These are phyloP conservation scores for Synergus laeviventris DNA, from an alignment of 2,888 invertebrate genomes.

Conservation along the genomic window DNA sequence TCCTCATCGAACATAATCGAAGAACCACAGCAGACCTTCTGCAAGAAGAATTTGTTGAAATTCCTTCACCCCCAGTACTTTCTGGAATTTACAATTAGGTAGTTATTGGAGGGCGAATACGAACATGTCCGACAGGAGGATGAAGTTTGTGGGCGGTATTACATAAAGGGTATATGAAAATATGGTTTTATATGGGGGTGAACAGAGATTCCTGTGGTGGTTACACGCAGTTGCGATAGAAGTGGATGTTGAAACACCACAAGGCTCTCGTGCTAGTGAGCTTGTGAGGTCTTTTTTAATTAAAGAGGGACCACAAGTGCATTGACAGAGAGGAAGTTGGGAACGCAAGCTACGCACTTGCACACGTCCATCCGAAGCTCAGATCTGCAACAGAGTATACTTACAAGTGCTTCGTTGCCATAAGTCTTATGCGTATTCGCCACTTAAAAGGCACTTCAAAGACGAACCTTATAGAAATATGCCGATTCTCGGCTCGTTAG, in stretches of 20 bases:
- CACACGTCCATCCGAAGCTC: slow-evolving; percentile 44
- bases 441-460: slow-evolving; percentile 57
- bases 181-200: slow-evolving; percentile 47
- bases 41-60: neutral
- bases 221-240: slow-evolving; percentile 53
- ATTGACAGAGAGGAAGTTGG: slow-evolving; percentile 45
- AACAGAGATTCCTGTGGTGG: slow-evolving; percentile 63
- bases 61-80: neutral
- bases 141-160: slow-evolving; percentile 14
- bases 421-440: slow-evolving; percentile 54
- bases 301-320: slow-evolving; percentile 57
- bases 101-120: slow-evolving; percentile 25
- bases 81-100: slow-evolving; percentile 31
- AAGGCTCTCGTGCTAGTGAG: slow-evolving; percentile 49
- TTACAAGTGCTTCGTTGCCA: slow-evolving; percentile 52
- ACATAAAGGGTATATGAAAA: slow-evolving; percentile 38
- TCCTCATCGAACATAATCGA: neutral
- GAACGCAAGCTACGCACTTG: slow-evolving; percentile 46
- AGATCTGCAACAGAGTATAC: slow-evolving; percentile 41
- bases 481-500: slow-evolving; percentile 21
- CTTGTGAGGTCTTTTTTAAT: slow-evolving; percentile 61
- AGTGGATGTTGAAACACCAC: slow-evolving; percentile 58
- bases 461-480: slow-evolving; percentile 42
- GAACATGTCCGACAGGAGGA: slow-evolving; percentile 16
- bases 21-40: neutral